Evolutionary conservation across 2,113 vertebrate genomes (phyloP), one percentile per base, ranked within the genome.

Genomic region (Empidonax alnorum): DNA sequence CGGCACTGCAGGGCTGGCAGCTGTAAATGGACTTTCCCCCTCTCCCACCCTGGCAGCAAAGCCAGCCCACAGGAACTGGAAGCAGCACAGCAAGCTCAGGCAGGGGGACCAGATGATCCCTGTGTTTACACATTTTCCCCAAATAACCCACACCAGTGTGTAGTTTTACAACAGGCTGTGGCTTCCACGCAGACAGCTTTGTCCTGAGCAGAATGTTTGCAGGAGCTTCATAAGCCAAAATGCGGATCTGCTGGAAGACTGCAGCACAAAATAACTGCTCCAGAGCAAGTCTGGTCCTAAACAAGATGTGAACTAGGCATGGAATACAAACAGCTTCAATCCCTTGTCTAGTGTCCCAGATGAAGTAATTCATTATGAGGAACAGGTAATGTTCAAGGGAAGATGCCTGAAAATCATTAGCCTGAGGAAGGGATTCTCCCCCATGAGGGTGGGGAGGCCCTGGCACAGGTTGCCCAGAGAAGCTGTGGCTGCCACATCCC

Each of bases 391-490:
- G 66, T 76, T 53, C 37, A 89, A 65, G 17, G n/a, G 7, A 72
- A 66, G 28, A 23, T 49, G n/a, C n/a, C 50, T 71, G 20, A 84
- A 86, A 89, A 49, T 31, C 31, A 53, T 10, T 56, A 90, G 27
- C 8, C 23, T 62, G 46, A 93, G 35, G n/a, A 69, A 31, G 14
- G 69, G 55, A 28, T 24, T 14, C 13, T 30, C 47, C 0, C 21
- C 30, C 68, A 55, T 47, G 62, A 83, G 11, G 30, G 30, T 2
- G 9, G 2, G 0, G 0, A 68, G 21, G n/a, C 9, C 17, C 47
- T 76, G 78, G 39, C 46, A 68, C 46, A 68, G 39, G 13, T 0
- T 53, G 7, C 11, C n/a, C n/a, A 35, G 6, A 47, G 16, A 4
- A 19, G 63, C 79, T 76, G 55, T 62, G 30, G 39, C 30, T 55